phyloP scores from a whole-genome alignment of 2,113 vertebrate species.

The Crotalus horridus region DNA sequence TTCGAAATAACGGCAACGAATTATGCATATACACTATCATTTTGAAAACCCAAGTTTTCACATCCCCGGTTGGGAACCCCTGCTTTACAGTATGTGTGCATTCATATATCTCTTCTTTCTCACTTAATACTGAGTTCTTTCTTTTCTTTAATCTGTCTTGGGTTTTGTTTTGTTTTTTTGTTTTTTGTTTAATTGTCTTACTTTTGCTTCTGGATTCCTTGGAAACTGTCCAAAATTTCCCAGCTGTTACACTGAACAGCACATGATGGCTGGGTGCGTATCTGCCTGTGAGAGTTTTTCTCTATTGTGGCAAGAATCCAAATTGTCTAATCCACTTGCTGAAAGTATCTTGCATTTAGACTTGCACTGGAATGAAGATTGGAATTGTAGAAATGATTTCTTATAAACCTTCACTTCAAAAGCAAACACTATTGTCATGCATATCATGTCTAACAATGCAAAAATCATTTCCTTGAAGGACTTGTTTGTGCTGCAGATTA shows the following conservation, averaged over 20 bases:
- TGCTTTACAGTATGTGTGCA: not conserved
- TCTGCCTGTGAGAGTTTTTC: conserved; percentile 26
- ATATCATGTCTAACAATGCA: not conserved
- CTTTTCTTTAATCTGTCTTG: conserved; percentile 64
- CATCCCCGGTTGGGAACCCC: too few species aligned
- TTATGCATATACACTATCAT: too few species aligned
- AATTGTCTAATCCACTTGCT: not conserved
- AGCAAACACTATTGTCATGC: not conserved
- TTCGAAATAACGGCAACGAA: too few species aligned
- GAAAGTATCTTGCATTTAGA: not conserved
- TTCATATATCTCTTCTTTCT: conserved; percentile 39
- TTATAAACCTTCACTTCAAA: not conserved
- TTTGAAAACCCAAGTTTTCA: too few species aligned
- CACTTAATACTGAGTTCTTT: conserved; percentile 40
- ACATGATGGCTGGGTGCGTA: conserved; percentile 74
- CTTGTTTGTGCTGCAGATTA: not conserved
- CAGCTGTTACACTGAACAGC: conserved; percentile 80
- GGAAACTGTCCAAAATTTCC: conserved; percentile 43
- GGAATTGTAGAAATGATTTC: not conserved
- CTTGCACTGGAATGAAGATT: not conserved
- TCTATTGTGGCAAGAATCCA: not conserved
- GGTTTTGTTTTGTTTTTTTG: conserved; percentile 38
- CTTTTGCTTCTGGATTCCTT: conserved; percentile 65
- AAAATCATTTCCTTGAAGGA: not conserved
- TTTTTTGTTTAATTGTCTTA: conserved; percentile 50